A percentile compares a stretch with the other conserved stretches of the same genome.
phyloP scores from a whole-genome alignment of 2,113 vertebrate species.

The Columbina picui region DNA sequence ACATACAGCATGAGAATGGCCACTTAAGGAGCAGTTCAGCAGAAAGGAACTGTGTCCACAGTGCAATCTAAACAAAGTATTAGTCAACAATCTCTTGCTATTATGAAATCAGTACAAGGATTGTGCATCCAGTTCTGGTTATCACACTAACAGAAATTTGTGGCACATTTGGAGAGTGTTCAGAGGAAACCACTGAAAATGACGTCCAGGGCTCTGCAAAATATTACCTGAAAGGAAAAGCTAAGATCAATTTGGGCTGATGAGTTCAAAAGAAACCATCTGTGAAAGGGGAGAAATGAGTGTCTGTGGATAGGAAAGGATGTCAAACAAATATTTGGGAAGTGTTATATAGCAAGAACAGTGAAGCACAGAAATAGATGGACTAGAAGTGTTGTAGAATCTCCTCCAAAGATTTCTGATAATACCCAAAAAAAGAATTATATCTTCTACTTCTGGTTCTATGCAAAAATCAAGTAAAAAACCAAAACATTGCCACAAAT shows the following conservation, averaged over 20 bases:
- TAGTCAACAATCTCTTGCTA: not conserved
- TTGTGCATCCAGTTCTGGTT: not conserved
- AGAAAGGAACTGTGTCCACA: not conserved
- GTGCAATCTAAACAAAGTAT: not conserved
- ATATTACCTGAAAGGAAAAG: not conserved
- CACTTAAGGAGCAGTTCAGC: not conserved
- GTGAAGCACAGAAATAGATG: not conserved
- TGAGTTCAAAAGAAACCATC: not conserved
- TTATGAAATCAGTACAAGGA: not conserved
- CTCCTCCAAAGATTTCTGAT: not conserved
- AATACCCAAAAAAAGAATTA: not conserved
- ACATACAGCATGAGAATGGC: not conserved
- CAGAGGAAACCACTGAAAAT: not conserved
- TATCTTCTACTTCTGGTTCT: not conserved
- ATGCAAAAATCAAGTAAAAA: conserved; percentile 35
- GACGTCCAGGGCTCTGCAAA: not conserved
- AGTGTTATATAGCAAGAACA: not conserved
- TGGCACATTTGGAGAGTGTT: not conserved
- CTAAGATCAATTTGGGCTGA: not conserved
- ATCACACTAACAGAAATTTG: not conserved
- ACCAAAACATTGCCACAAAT: conserved; percentile 18
- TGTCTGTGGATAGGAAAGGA: not conserved
- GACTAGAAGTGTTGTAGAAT: not conserved
- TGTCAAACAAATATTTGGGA: not conserved
- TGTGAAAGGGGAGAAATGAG: not conserved